These are phyloP conservation scores for Leptopilina boulardi DNA, from an alignment of 1,140 invertebrate genomes.

Conservation along the genomic window DNA sequence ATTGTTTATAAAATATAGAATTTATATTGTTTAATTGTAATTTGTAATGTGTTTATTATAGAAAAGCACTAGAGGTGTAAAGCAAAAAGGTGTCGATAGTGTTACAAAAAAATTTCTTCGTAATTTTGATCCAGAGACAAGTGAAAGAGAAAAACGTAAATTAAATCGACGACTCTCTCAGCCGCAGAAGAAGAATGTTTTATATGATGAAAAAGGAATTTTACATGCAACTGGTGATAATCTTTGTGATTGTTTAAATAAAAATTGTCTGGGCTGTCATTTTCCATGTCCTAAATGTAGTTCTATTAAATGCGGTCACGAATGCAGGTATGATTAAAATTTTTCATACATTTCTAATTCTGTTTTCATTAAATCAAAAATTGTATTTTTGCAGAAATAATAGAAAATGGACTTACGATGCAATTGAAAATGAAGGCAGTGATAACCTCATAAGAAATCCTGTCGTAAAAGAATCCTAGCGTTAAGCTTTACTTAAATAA, in stretches of 20 bases:
- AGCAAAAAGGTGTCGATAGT: conserved; percentile 57
- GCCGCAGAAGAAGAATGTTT: conserved; percentile 57
- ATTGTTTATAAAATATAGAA: neutral
- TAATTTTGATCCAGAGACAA: conserved; percentile 73
- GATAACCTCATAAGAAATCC: conserved; percentile 62
- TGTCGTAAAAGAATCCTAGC: conserved; percentile 49
- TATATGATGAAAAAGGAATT: conserved; percentile 72
- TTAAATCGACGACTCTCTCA: conserved; percentile 68
- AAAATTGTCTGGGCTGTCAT: conserved; percentile 86
- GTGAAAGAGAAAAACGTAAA: conserved; percentile 72
- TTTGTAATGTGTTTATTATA: conserved; percentile 21
- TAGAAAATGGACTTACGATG: conserved; percentile 70
- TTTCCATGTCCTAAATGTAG: conserved; percentile 86
- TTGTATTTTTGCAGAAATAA: conserved; percentile 62
- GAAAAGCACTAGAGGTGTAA: conserved; percentile 61
- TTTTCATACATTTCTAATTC: neutral
- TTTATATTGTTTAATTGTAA: neutral
- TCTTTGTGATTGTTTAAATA: conserved; percentile 87
- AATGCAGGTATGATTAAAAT: conserved; percentile 76
- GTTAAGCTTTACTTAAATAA: neutral
- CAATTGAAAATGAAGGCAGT: conserved; percentile 70
- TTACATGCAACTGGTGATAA: conserved; percentile 78
- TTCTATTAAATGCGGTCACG: conserved; percentile 80
- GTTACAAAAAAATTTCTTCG: conserved; percentile 69
- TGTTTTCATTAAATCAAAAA: neutral